phyloP scores from a whole-genome alignment of 2,113 vertebrate genomes.

The Thamnophis sirtalis region DNA sequence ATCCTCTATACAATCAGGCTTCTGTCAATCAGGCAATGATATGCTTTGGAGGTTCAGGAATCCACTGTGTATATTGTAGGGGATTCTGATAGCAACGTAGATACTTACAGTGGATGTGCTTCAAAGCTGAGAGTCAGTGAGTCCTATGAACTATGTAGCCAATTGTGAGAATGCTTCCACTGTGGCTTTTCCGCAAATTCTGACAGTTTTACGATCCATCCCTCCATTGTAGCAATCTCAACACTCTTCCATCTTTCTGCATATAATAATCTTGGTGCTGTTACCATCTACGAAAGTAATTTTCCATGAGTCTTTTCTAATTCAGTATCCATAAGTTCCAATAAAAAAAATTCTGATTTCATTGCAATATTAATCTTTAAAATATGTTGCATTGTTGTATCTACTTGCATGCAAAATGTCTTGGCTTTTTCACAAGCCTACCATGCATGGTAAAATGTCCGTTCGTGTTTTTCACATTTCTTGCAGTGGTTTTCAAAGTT shows the following conservation, averaged over 20 bases:
- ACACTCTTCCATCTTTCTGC: not conserved
- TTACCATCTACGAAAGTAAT: not conserved
- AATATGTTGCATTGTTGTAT: not conserved
- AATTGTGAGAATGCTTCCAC: not conserved
- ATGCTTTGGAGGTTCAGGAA: not conserved
- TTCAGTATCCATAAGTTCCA: not conserved
- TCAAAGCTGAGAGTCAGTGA: not conserved
- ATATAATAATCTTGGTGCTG: not conserved
- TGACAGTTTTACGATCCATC: not conserved
- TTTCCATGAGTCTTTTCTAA: not conserved
- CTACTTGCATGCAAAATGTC: not conserved
- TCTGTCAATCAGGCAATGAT: not conserved
- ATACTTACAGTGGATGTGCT: not conserved
- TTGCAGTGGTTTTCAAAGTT: not conserved
- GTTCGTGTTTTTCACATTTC: not conserved
- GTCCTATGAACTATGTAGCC: not conserved
- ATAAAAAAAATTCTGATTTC: not conserved
- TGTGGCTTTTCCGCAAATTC: not conserved
- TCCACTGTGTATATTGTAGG: not conserved
- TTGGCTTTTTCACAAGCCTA: not conserved
- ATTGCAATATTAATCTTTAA: not conserved
- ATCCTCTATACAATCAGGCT: not conserved
- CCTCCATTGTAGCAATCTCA: not conserved
- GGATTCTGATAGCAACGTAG: not conserved
- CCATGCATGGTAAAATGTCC: not conserved